Evolutionary conservation across 2,113 vertebrate genomes (phyloP).

Genomic region (Leptosomus discolor): DNA sequence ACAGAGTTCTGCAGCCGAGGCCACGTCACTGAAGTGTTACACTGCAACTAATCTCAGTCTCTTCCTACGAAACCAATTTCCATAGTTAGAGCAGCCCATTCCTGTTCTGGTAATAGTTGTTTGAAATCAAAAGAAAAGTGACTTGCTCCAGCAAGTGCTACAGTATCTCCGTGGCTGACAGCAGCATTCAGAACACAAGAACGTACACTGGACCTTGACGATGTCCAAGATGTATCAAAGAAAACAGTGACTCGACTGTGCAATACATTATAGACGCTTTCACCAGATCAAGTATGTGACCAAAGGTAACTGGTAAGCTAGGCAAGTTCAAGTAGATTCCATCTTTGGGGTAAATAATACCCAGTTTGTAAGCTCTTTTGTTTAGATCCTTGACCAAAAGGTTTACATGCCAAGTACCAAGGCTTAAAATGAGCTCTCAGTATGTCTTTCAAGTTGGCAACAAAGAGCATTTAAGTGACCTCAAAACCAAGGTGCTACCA

Average conservation of each 20-base stretch:
- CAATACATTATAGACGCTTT: neutral
- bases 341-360: neutral
- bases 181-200: neutral
- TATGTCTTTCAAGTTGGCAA: neutral
- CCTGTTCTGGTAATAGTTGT: neutral
- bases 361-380: neutral
- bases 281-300: neutral
- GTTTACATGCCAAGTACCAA: neutral
- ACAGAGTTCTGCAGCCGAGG: neutral
- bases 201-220: neutral
- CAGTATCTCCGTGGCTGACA: neutral
- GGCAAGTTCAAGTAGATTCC: neutral
- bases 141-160: neutral
- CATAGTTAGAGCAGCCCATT: neutral
- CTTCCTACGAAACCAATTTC: neutral
- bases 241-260: neutral
- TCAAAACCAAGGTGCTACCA: neutral
- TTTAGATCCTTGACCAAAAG: neutral
- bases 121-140: neutral
- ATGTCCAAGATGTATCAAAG: neutral
- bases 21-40: neutral
- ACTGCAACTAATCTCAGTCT: neutral
- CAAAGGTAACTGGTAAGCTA: neutral
- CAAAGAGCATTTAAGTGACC: neutral
- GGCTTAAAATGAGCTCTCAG: neutral